Percentiles rank a stretch among this genome's conserved stretches.
Evolutionary conservation across 2,888 invertebrate genomes (phyloP).

Genomic region (Geotrupes spiniger): DNA sequence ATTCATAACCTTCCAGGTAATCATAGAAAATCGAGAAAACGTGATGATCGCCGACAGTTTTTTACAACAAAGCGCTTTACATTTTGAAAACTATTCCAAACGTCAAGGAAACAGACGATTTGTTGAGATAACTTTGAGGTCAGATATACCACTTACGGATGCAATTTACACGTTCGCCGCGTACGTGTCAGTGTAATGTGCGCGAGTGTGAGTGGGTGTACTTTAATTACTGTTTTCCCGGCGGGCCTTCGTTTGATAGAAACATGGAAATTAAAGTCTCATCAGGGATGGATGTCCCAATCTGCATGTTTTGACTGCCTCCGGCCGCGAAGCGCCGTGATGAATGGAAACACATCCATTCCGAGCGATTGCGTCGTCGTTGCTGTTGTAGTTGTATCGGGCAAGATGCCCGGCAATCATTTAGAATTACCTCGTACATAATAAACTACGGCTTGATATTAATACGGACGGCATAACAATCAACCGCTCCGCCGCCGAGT

Average conservation of each 20-base stretch:
- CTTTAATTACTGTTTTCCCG: constrained; percentile 18
- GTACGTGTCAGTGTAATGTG: constrained; percentile 4
- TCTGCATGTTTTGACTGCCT: constrained; percentile 23
- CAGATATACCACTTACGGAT: constrained; percentile 1
- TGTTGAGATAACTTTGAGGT: neutral
- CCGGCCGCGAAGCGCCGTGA: constrained; percentile 3
- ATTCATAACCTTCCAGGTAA: too few relatives aligned
- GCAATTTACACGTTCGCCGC: constrained; percentile 2
- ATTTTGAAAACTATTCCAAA: too few relatives aligned
- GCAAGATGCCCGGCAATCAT: neutral
- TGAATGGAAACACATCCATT: too few relatives aligned
- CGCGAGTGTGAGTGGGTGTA: constrained; percentile 10
- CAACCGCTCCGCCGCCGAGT: too few relatives aligned
- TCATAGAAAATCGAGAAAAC: too few relatives aligned
- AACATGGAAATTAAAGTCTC: constrained; percentile 28
- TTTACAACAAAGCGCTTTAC: too few relatives aligned
- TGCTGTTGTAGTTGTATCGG: too few relatives aligned
- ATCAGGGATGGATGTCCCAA: constrained; percentile 22
- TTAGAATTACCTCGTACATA: neutral
- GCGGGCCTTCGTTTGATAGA: constrained; percentile 19
- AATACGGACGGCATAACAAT: neutral
- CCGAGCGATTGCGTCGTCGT: too few relatives aligned
- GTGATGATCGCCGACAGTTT: too few relatives aligned
- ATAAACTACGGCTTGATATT: neutral
- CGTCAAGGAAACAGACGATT: too few relatives aligned